Percentiles rank a stretch among this genome's conserved stretches.
Evolutionary conservation across 2,113 vertebrate genomes (phyloP).

Genomic region (Thunnus maccoyii): DNA sequence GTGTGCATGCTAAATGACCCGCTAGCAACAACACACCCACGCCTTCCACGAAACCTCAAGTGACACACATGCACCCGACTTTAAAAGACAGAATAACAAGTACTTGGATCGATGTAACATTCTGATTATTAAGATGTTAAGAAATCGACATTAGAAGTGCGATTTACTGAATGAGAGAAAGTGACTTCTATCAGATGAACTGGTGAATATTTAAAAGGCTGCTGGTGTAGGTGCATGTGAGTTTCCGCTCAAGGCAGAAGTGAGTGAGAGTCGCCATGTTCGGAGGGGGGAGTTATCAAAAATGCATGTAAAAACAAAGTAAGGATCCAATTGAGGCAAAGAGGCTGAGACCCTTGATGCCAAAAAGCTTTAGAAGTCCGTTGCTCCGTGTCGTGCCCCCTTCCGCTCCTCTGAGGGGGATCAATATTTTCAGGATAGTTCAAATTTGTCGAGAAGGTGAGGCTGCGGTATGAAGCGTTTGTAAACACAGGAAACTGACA

Average conservation of each 20-base stretch:
- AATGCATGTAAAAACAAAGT: slow-evolving; percentile 45
- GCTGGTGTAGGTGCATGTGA: not conserved
- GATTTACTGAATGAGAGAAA: not conserved
- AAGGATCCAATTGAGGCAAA: slow-evolving; percentile 7
- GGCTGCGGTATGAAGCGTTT: not conserved
- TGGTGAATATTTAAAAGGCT: slow-evolving; percentile 47
- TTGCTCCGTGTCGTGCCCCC: not conserved
- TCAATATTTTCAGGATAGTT: not conserved
- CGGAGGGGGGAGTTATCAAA: slow-evolving; percentile 32
- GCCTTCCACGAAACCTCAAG: slow-evolving; percentile 17
- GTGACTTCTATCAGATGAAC: slow-evolving; percentile 4
- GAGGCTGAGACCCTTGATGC: slow-evolving; percentile 3
- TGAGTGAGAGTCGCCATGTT: slow-evolving; percentile 2
- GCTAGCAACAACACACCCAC: not conserved
- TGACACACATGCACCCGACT: slow-evolving; percentile 4
- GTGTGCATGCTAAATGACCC: slow-evolving; percentile 45
- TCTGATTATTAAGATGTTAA: slow-evolving; percentile 1
- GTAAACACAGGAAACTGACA: not conserved
- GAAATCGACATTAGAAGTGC: not conserved
- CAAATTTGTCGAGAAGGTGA: slow-evolving; percentile 2
- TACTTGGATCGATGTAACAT: not conserved
- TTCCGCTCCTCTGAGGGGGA: not conserved
- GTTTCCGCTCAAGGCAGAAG: not conserved
- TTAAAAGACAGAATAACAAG: slow-evolving; percentile 5
- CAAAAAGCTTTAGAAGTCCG: not conserved